phyloP scores from a whole-genome alignment of 2,888 invertebrate genomes.

The Drosophila subquinaria region DNA sequence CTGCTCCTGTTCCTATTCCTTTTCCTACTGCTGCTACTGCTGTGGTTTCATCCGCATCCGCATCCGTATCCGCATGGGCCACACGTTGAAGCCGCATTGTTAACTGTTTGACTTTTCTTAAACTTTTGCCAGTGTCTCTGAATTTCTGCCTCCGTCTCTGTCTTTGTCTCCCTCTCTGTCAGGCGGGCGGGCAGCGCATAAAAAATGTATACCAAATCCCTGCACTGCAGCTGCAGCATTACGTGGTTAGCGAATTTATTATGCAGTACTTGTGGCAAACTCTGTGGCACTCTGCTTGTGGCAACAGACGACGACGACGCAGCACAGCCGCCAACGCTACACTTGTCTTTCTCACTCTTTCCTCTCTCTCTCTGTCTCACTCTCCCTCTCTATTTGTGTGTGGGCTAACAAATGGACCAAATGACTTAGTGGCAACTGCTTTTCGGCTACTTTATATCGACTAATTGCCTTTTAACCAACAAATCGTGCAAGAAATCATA shows the following conservation, averaged over 20 bases:
- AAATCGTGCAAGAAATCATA: slow-evolving; percentile 82
- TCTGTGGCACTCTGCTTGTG: slow-evolving; percentile 9
- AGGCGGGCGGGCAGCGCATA: slow-evolving; percentile 77
- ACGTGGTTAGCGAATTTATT: slow-evolving; percentile 85
- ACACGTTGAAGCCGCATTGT: slow-evolving; percentile 82
- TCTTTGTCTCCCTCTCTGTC: slow-evolving; percentile 44
- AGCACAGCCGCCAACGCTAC: slow-evolving; percentile 62
- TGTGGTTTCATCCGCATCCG: slow-evolving; percentile 39
- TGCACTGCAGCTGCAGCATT: slow-evolving; percentile 84
- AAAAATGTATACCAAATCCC: slow-evolving; percentile 81
- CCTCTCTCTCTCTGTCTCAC: neutral
- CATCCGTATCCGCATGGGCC: slow-evolving; percentile 61
- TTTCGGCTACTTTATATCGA: slow-evolving; percentile 57
- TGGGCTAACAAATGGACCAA: slow-evolving; percentile 29
- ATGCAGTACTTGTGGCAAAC: slow-evolving; percentile 73
- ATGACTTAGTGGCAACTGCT: slow-evolving; percentile 27
- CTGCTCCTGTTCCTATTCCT: slow-evolving; percentile 10
- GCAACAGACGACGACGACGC: slow-evolving; percentile 23
- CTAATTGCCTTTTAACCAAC: slow-evolving; percentile 81
- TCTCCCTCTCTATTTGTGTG: slow-evolving; percentile 1
- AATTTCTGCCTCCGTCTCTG: neutral
- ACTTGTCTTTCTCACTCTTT: neutral
- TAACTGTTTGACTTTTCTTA: slow-evolving; percentile 82
- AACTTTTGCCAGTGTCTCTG: slow-evolving; percentile 74
- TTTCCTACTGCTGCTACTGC: slow-evolving; percentile 8